Evolutionary conservation across 2,888 invertebrate genomes (phyloP), one percentile per base, ranked within the genome.

Genomic region (Scaptodrosophila latifasciaeformis): DNA sequence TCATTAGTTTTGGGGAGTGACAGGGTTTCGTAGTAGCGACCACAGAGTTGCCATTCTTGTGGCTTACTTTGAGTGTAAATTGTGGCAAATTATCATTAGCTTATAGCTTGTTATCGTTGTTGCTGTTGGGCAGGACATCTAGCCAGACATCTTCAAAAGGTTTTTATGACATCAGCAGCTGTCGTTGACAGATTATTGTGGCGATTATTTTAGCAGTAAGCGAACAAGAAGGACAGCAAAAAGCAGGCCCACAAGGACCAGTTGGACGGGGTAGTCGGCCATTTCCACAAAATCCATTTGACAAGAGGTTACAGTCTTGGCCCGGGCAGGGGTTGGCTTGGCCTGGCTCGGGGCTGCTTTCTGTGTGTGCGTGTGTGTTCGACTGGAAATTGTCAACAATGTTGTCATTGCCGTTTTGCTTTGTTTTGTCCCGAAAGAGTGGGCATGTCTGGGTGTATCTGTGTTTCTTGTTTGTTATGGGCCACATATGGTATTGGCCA

Each of bases 111-210:
- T 17, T 29, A 49, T 12, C 50, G 49, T 18, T 47, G 50, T 34
- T 31, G 12, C 13, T 42, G 21, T 59, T 47, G 54, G 40, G 49
- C 52, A 59, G 52, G 52, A 58, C 49, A 48, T 70, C 70, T 70
- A 64, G 46, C 69, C 72, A 65, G 46, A 74, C 76, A 75, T 76
- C 76, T 77, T 77, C 76, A 78, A 81, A 81, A 77, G 81, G 75
- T 79, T 81, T 84, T 85, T 84, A 85, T 84, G 84, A 84, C 85
- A 84, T 83, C 82, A 84, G 80, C 85, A 85, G 84, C 83, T 85
- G 85, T 83, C 82, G 83, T 81, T 81, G 84, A 85, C 84, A 84
- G 85, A 84, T 84, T 84, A 85, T 84, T 82, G 84, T 78, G 83
- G 83, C 82, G 85, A 85, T 85, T 84, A 85, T 84, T 84, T 83